These are phyloP conservation scores for Istiophorus platypterus DNA, from an alignment of 2,113 vertebrate genomes.

Conservation along the genomic window DNA sequence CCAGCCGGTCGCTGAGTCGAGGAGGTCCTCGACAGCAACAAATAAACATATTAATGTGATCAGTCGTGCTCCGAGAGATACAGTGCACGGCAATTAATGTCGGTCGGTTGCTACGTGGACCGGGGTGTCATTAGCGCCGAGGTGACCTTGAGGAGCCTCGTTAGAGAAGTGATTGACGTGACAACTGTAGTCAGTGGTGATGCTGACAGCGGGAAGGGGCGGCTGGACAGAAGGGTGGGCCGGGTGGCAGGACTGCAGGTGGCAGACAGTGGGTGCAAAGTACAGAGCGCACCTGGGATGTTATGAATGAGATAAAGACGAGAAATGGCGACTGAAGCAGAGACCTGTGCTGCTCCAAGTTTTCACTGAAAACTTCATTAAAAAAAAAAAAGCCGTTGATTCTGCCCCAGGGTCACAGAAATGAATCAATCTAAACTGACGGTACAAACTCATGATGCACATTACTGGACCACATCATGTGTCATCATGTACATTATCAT, in stretches of 20 bases:
- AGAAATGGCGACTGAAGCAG: constrained; percentile 7
- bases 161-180: constrained; percentile 72
- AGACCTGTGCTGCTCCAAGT: not conserved
- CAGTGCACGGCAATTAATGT: constrained; percentile 70
- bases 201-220: constrained; percentile 9
- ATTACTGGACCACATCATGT: too few species aligned
- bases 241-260: constrained; percentile 38
- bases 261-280: constrained; percentile 33
- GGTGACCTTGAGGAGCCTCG: constrained; percentile 76
- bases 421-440: not conserved
- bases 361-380: not conserved
- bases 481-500: not conserved
- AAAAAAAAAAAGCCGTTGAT: not conserved
- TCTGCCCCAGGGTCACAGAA: not conserved
- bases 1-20: constrained; percentile 48
- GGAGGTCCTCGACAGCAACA: constrained; percentile 63
- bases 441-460: not conserved
- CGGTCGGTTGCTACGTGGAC: constrained; percentile 59
- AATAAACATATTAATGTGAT: constrained; percentile 79
- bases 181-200: constrained; percentile 41
- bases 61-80: constrained; percentile 58
- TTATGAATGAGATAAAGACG: constrained; percentile 36
- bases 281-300: constrained; percentile 49
- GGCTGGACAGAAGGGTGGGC: constrained; percentile 50
- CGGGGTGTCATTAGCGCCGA: constrained; percentile 30